Percentiles rank a stretch among this genome's conserved stretches.
Conservation (phyloP, 2,113 vertebrate genomes). For the Tyrannus savana region DNA sequence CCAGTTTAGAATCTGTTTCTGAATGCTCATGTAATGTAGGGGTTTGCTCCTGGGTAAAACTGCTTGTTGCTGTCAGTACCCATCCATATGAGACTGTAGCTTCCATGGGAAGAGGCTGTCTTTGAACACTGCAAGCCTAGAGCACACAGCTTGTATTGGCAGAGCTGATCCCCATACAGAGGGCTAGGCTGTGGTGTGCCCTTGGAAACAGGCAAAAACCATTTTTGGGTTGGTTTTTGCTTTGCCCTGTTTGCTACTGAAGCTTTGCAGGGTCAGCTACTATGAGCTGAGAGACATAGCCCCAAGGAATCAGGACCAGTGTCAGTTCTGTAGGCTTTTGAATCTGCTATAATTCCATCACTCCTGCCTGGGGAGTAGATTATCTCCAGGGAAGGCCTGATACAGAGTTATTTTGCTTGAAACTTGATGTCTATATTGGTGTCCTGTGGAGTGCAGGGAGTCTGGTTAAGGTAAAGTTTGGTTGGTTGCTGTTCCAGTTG, state of each 20-base stretch:
- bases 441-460: not conserved
- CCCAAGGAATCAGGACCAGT: accelerated
- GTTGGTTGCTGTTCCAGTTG: not conserved
- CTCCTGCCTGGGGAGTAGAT: not conserved
- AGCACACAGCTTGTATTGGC: not conserved
- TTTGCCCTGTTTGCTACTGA: not conserved
- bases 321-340: not conserved
- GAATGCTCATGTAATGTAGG: not conserved
- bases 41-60: not conserved
- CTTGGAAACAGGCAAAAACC: not conserved
- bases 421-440: not conserved
- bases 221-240: not conserved
- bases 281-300: not conserved
- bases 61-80: not conserved
- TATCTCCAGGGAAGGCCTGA: not conserved
- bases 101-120: not conserved
- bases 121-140: not conserved
- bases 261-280: not conserved
- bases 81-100: not conserved
- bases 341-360: not conserved
- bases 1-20: not conserved
- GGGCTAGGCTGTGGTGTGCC: not conserved
- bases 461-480: not conserved
- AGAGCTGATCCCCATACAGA: not conserved
- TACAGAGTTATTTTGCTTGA: not conserved